These are phyloP conservation scores for Aphidius ervi DNA, from an alignment of 1,140 invertebrate genomes.

Conservation along the genomic window DNA sequence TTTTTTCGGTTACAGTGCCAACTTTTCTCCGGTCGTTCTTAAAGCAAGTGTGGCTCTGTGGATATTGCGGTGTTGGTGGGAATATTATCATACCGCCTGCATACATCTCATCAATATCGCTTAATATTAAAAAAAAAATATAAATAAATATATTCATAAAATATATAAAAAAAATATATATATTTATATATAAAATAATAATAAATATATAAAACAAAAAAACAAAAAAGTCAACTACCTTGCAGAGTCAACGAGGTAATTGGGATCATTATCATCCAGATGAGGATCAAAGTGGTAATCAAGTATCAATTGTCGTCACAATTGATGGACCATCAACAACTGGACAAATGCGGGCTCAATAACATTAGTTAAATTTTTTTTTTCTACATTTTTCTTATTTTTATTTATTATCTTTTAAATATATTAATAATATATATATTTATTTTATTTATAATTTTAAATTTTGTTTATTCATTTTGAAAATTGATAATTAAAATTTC, in stretches of 20 bases:
- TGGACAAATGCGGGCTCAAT: constrained; percentile 20
- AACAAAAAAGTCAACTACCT: constrained; percentile 8
- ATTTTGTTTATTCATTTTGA: not conserved
- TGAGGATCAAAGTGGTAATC: constrained; percentile 14
- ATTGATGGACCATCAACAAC: constrained; percentile 21
- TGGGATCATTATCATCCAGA: constrained; percentile 22
- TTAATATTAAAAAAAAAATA: constrained; percentile 10
- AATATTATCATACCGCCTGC: constrained; percentile 19
- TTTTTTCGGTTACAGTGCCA: constrained; percentile 65
- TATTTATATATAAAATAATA: not conserved
- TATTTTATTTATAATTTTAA: not conserved
- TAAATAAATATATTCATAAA: constrained; percentile 3
- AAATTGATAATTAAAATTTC: not conserved
- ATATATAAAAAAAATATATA: constrained; percentile 3
- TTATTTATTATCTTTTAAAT: not conserved
- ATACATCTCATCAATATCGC: constrained; percentile 17
- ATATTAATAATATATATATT: not conserved
- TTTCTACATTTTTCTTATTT: too few species aligned
- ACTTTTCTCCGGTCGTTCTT: constrained; percentile 67
- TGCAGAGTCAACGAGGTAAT: constrained; percentile 23
- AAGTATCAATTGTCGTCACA: constrained; percentile 21
- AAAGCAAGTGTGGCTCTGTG: constrained; percentile 41
- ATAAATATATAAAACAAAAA: not conserved
- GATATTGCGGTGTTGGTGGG: constrained; percentile 24
- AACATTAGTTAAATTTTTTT: not conserved